Percentiles rank a stretch among this genome's conserved stretches.
Evolutionary conservation across 2,797 vertebrate species (phyloP).

Genomic region (Morus bassanus): DNA sequence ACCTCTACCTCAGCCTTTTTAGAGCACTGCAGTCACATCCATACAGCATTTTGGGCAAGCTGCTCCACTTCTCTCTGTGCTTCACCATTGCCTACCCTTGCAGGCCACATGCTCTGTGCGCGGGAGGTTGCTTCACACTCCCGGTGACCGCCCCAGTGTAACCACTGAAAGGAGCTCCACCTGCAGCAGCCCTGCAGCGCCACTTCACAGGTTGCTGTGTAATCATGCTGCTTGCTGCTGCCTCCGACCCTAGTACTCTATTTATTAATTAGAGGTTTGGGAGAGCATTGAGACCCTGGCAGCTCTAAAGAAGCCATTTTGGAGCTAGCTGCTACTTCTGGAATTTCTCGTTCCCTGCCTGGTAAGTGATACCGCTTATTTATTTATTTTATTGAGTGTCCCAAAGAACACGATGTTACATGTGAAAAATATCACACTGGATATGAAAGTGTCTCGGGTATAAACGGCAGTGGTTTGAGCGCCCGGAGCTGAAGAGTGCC

Average conservation of each 20-base stretch:
- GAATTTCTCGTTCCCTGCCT: background rate
- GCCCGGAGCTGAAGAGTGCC: rapidly evolving
- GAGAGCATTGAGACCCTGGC: rapidly evolving
- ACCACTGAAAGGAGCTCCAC: background rate
- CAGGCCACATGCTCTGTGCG: no score
- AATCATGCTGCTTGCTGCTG: background rate
- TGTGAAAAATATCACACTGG: no score
- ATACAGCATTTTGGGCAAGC: background rate
- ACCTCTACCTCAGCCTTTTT: background rate
- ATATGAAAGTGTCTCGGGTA: no score
- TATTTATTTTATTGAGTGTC: background rate
- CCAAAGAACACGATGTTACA: background rate
- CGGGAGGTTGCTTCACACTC: background rate
- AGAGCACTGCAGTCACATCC: rapidly evolving
- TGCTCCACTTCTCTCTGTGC: no score
- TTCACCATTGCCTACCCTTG: background rate
- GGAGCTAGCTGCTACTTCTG: rapidly evolving
- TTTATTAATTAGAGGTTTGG: background rate
- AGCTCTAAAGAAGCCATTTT: background rate
- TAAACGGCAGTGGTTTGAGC: rapidly evolving
- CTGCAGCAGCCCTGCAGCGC: background rate
- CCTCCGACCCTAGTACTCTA: rapidly evolving
- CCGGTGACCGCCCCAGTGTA: rapidly evolving
- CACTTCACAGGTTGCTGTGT: background rate
- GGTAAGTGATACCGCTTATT: background rate